phyloP scores from a whole-genome alignment of 2,888 invertebrate species.

The Bursaphelenchus okinawaensis region DNA sequence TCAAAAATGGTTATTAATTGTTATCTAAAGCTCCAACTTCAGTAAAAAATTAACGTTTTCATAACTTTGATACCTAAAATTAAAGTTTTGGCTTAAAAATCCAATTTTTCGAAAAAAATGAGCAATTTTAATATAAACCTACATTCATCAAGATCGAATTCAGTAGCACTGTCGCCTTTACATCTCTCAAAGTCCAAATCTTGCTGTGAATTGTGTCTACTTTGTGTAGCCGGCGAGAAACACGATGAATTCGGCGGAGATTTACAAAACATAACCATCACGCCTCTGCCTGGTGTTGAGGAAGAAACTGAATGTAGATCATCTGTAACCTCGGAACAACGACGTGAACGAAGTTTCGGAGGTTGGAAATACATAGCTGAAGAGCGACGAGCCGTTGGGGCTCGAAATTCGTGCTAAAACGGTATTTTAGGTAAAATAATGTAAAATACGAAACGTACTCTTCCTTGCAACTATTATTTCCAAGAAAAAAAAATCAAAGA shows the following conservation, averaged over 20 bases:
- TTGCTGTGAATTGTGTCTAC: neutral
- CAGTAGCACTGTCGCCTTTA: neutral
- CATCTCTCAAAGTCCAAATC: neutral
- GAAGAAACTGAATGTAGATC: neutral
- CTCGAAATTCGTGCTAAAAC: neutral
- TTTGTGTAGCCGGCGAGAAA: neutral
- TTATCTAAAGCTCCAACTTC: too few species aligned
- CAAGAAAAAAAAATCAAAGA: too few species aligned
- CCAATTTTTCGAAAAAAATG: too few species aligned
- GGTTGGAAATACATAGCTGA: neutral
- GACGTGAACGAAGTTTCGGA: neutral
- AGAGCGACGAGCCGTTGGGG: neutral
- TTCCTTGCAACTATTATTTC: too few species aligned
- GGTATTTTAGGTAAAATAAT: too few species aligned
- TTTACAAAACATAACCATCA: neutral
- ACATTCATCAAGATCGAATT: neutral
- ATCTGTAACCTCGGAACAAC: neutral
- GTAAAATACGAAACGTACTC: too few species aligned
- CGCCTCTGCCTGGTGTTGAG: neutral
- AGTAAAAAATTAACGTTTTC: too few species aligned
- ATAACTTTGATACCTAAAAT: too few species aligned
- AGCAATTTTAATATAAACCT: too few species aligned
- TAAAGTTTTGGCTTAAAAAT: too few species aligned
- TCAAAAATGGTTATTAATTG: too few species aligned
- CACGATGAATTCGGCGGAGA: neutral